Percentiles rank a stretch among this genome's conserved stretches.
Evolutionary conservation across 37 sponge, comb jelly and placozoan genomes (phyloP).

Genomic region (Amphimedon queenslandica): DNA sequence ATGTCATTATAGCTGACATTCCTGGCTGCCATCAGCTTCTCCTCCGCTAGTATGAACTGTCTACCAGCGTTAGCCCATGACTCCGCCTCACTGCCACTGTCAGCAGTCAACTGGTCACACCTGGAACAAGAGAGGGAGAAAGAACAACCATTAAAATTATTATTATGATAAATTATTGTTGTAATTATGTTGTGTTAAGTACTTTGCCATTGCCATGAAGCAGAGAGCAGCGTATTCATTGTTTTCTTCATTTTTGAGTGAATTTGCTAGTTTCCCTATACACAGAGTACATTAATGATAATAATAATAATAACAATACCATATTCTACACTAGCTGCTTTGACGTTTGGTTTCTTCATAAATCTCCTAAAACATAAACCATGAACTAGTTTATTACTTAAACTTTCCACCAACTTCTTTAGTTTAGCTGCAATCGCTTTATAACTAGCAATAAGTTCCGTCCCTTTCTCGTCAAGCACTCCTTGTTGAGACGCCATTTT

Average conservation of each 20-base stretch:
- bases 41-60: conserved; percentile 58
- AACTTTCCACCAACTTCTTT: conserved; percentile 37
- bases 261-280: conserved; percentile 56
- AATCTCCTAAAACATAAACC: conserved; percentile 37
- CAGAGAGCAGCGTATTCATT: conserved; percentile 62
- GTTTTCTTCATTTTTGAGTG: conserved; percentile 63
- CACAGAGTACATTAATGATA: background rate
- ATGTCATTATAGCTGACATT: conserved; percentile 47
- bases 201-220: conserved; percentile 76
- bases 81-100: conserved; percentile 61
- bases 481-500: too few species aligned
- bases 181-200: background rate
- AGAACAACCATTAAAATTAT: too few species aligned
- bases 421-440: conserved; percentile 42
- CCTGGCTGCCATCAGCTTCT: conserved; percentile 21
- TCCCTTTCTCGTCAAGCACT: conserved; percentile 40
- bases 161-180: background rate
- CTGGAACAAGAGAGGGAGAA: conserved; percentile 8
- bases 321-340: conserved; percentile 57
- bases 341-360: conserved; percentile 65
- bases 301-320: conserved; percentile 17
- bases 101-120: conserved; percentile 63
- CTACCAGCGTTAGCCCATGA: conserved; percentile 74
- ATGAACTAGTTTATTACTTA: background rate
- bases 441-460: conserved; percentile 43